phyloP scores from a whole-genome alignment of 2,113 vertebrate species.

The Damaliscus lunatus region DNA sequence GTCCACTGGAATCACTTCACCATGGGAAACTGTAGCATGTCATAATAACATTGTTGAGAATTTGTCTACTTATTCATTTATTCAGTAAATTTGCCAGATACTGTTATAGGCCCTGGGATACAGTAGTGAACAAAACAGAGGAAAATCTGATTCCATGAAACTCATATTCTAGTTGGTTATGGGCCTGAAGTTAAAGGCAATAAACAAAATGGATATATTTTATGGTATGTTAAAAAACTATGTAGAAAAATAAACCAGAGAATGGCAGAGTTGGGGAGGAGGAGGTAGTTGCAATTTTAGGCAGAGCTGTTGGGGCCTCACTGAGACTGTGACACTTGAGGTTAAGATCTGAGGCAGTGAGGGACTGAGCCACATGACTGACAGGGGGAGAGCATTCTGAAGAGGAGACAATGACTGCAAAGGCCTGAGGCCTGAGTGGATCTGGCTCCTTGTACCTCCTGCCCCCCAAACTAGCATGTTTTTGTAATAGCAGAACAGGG shows the following conservation, averaged over 20 bases:
- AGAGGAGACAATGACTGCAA: neutral
- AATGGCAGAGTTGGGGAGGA: neutral
- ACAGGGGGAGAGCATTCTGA: neutral
- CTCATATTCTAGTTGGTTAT: neutral
- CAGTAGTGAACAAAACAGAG: neutral
- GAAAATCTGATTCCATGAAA: neutral
- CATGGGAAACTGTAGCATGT: neutral
- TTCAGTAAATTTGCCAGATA: neutral
- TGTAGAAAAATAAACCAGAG: neutral
- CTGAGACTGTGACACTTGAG: neutral
- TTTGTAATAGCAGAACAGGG: too few relatives aligned
- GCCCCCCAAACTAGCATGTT: neutral
- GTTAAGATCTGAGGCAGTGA: neutral
- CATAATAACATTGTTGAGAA: neutral
- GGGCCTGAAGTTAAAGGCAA: neutral
- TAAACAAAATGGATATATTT: neutral
- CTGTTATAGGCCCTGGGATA: neutral
- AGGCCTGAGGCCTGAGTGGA: neutral
- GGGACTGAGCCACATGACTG: neutral
- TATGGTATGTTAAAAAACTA: neutral
- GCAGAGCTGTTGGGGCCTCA: neutral
- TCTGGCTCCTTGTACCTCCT: neutral
- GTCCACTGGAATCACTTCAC: neutral
- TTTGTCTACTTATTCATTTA: neutral
- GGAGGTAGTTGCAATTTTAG: neutral